Base-by-base conservation (phyloP, 2,113 vertebrate species). In the Myotis lucifugus region DNA sequence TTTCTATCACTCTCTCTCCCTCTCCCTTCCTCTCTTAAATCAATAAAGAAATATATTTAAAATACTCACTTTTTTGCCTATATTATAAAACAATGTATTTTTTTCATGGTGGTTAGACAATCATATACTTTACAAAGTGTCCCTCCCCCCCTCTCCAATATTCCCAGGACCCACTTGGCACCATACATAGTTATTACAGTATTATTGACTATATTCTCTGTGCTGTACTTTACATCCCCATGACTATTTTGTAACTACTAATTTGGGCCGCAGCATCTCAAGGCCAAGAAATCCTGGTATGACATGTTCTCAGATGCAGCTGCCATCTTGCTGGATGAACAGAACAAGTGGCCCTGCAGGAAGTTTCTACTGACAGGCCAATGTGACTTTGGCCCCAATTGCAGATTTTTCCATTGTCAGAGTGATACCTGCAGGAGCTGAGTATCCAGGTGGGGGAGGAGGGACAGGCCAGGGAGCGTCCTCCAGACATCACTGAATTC, bases 401-500 rank as follows among this genome's bases (percentile, higher is more conserved):
- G 99, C 97, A 98, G 99, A 61, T 99, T 99, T 97, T 99, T 99
- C 76, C 99, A 99, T 99, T 99, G 99, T 99, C 99, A 0, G 99
- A 99, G 90, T 97, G 98, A 73, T 99, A 99, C 88, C 93, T 99
- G 85, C 98, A 98, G 88, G 97, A 98, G 89, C 97, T 99, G 90
- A 98, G 98, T 88, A 98, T 98, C 77, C 99, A 98, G 50, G 98
- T 99, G 81, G 98, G 99, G 93, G 99, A 98, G 88, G 99, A 99
- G 94, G 98, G 97, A 88, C 97, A 96, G 74, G 95, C 88, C 34
- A 98, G 96, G 97, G 99, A 99, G 87, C 98, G 98, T 97, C 97
- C 82, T 27, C 95, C 95, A 56, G 98, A 98, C 3, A 94, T 98
- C 59, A 90, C 95, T 4, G 82, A 95, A 19, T 82, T 95, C 69